These are phyloP conservation scores for Heteronetta atricapilla DNA, from an alignment of 2,113 vertebrate genomes.

Conservation along the genomic window DNA sequence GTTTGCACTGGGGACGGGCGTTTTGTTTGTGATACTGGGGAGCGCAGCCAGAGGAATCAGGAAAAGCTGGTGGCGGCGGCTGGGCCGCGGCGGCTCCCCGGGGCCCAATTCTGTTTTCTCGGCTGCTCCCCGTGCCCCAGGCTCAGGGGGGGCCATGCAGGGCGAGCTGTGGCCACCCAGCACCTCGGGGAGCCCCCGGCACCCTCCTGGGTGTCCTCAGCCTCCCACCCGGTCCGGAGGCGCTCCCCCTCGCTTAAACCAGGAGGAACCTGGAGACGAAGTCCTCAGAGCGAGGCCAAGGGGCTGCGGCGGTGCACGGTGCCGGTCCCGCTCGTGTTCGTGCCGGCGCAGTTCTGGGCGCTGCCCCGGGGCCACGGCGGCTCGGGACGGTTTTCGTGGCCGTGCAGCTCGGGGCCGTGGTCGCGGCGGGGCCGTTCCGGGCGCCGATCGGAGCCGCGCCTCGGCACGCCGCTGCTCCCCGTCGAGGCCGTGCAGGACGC, in stretches of 20 bases:
- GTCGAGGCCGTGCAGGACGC: no score
- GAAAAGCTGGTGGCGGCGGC: background rate
- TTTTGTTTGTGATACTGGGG: background rate
- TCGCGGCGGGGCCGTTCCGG: no score
- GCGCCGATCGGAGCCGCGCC: no score
- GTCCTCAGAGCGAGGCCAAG: background rate
- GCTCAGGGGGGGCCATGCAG: no score
- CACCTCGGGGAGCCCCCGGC: no score
- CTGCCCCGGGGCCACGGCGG: background rate
- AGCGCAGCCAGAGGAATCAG: background rate
- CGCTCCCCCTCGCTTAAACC: background rate
- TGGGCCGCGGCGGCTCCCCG: background rate
- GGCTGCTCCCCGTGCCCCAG: background rate
- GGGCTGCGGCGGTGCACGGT: background rate
- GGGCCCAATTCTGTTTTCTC: background rate
- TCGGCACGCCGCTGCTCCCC: no score
- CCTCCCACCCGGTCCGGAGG: background rate
- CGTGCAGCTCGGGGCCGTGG: background rate
- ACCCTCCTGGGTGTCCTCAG: background rate
- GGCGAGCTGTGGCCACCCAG: no score
- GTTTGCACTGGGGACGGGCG: background rate
- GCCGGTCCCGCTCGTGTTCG: background rate
- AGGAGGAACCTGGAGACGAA: background rate
- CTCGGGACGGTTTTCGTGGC: background rate
- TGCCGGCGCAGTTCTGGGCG: background rate